phyloP scores from a whole-genome alignment of 1,140 invertebrate genomes.

The Lithobius niger region DNA sequence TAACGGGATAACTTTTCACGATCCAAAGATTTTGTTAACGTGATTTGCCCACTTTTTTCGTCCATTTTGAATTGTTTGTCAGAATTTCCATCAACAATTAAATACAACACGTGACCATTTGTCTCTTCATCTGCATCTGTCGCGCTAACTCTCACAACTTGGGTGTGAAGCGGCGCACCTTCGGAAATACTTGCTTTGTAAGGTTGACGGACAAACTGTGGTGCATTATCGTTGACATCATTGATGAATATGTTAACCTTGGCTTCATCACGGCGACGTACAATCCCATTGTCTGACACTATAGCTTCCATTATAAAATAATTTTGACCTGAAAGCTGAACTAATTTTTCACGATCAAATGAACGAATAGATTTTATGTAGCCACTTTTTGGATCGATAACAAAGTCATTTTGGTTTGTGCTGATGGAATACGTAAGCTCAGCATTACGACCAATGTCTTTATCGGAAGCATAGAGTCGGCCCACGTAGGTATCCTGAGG shows the following conservation, averaged over 20 bases:
- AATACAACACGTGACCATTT: constrained; percentile 82
- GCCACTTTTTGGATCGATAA: constrained; percentile 76
- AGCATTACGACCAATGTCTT: constrained; percentile 79
- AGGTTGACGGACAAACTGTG: constrained; percentile 63
- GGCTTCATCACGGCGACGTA: constrained; percentile 66
- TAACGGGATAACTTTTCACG: constrained; percentile 69
- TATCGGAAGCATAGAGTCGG: constrained; percentile 73
- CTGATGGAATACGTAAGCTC: constrained; percentile 69
- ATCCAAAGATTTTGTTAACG: constrained; percentile 59
- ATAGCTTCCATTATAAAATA: constrained; percentile 66
- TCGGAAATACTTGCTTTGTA: constrained; percentile 78
- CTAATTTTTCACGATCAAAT: constrained; percentile 74
- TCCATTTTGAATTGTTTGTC: constrained; percentile 69
- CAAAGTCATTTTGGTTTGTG: constrained; percentile 59
- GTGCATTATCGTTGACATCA: constrained; percentile 87
- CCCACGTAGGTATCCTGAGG: constrained; percentile 77
- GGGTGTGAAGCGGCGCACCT: constrained; percentile 55
- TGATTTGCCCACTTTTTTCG: constrained; percentile 72
- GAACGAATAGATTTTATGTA: constrained; percentile 71
- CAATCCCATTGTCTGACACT: constrained; percentile 73
- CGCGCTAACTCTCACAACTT: constrained; percentile 69
- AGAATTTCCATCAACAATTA: constrained; percentile 62
- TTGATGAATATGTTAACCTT: constrained; percentile 73
- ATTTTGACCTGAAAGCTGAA: constrained; percentile 56
- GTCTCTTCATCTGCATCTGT: constrained; percentile 75